phyloP scores from a whole-genome alignment of 2,888 invertebrate genomes.

The Cryptophagus acutangulus region DNA sequence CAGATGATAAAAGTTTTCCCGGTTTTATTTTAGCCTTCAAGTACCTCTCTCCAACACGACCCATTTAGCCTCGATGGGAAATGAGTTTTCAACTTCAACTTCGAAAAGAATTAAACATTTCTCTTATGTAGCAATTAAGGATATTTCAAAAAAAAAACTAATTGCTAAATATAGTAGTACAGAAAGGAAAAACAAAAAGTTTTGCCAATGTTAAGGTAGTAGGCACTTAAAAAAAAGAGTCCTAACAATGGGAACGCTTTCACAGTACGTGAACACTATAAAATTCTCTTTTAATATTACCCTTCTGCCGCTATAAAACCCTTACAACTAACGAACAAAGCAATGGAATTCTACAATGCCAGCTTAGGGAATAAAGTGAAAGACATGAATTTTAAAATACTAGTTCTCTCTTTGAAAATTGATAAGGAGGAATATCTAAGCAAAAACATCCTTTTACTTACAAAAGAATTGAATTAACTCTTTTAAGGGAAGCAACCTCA shows the following conservation, averaged over 20 bases:
- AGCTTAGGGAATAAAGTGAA: conserved; percentile 28
- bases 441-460: conserved; percentile 17
- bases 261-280: conserved; percentile 19
- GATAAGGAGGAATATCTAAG: conserved; percentile 21
- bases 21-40: no score
- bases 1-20: no score
- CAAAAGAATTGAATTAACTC: conserved; percentile 23
- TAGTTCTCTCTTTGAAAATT: conserved; percentile 26
- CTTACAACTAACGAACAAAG: conserved; percentile 33
- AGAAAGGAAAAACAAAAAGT: no score
- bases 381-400: conserved; percentile 32
- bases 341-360: conserved; percentile 28
- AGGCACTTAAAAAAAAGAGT: conserved; percentile 5
- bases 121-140: no score
- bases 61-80: no score
- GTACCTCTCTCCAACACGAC: no score
- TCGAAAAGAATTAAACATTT: no score
- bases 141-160: background rate
- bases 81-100: no score
- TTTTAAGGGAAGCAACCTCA: no score
- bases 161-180: no score
- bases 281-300: conserved; percentile 32
- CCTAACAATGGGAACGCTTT: conserved; percentile 17
- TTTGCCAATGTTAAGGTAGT: background rate
- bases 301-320: conserved; percentile 29